Evolutionary conservation across 2,797 vertebrate species (phyloP), one percentile per base, ranked within the genome.

Genomic region (Moxostoma hubbsi): DNA sequence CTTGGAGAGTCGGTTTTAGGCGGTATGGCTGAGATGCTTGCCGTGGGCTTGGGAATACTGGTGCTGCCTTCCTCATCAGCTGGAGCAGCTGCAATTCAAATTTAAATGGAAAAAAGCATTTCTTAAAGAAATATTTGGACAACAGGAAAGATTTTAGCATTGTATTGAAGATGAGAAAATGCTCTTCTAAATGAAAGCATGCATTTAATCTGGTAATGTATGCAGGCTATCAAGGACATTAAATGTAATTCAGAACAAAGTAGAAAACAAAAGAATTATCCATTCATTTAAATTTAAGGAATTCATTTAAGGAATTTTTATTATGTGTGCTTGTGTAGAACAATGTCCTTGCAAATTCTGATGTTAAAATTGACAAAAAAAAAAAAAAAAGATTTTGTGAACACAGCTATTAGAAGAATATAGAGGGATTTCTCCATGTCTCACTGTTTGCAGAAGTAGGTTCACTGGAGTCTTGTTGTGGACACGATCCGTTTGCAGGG

Each of bases 11-110:
- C 84, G 0, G 84, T n/a, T 84, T 87, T 83, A 50, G 83, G 46
- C 1, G 5, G 18, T 4, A 61, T 45, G 2, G 74, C 64, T 0
- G 87, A 83, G 72, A 47, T 55, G 1, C 84, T 45, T 74, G 82
- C 79, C 8, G 82, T 76, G 16, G 18, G 61, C 63, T 86, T 85
- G 7, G 82, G 79, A 55, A 4, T n/a, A 50, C 36, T 18, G 62
- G 45, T 15, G 47, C 61, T 13, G 11, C 71, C 79, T 80, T 91
- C 91, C 77, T 90, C 91, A 73, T 83, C 83, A 66, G 81, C 75
- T 53, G 86, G 77, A 1, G 82, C 76, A 55, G 51, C 79, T 5
- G 75, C 5, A 67, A 84, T 85, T 80, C 83, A 87, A 88, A 88
- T 65, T 6, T 16, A 55, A 69, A 80, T 24, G 6, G 49, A 47